phyloP scores from a whole-genome alignment of 2,797 vertebrate genomes.

The Microtus californicus region DNA sequence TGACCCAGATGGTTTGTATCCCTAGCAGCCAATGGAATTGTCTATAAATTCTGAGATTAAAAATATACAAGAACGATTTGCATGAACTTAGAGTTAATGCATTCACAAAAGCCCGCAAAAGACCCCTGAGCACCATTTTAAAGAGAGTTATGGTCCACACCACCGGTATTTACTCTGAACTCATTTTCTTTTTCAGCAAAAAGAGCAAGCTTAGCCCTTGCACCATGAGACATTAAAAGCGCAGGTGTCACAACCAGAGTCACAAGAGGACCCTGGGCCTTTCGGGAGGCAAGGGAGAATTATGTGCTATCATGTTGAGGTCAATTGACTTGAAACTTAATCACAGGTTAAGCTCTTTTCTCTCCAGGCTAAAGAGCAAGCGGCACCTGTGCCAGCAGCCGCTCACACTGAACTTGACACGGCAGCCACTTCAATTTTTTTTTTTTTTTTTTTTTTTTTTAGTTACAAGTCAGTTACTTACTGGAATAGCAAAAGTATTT shows the following conservation, averaged over 20 bases:
- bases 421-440: slow-evolving; percentile 71
- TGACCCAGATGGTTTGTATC: slow-evolving; percentile 21
- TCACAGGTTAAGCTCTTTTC: slow-evolving; percentile 80
- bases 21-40: slow-evolving; percentile 21
- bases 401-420: slow-evolving; percentile 76
- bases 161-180: slow-evolving; percentile 76
- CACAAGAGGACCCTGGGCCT: slow-evolving; percentile 64
- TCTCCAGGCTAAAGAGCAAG: slow-evolving; percentile 75
- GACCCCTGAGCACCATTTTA: slow-evolving; percentile 55
- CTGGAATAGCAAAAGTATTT: slow-evolving; percentile 81
- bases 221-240: slow-evolving; percentile 76
- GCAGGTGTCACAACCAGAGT: slow-evolving; percentile 76
- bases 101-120: slow-evolving; percentile 32
- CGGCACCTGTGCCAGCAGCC: slow-evolving; percentile 76
- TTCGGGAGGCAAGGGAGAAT: slow-evolving; percentile 75
- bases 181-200: slow-evolving; percentile 83
- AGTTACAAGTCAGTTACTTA: slow-evolving; percentile 80
- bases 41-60: slow-evolving; percentile 34
- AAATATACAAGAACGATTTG: slow-evolving; percentile 56
- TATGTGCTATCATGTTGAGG: slow-evolving; percentile 61
- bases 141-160: slow-evolving; percentile 70
- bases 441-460: slow-evolving; percentile 56
- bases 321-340: slow-evolving; percentile 80
- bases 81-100: slow-evolving; percentile 56
- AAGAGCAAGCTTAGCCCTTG: slow-evolving; percentile 79